Conservation (phyloP, 1,140 invertebrate species). For the Cotesia typhae region DNA sequence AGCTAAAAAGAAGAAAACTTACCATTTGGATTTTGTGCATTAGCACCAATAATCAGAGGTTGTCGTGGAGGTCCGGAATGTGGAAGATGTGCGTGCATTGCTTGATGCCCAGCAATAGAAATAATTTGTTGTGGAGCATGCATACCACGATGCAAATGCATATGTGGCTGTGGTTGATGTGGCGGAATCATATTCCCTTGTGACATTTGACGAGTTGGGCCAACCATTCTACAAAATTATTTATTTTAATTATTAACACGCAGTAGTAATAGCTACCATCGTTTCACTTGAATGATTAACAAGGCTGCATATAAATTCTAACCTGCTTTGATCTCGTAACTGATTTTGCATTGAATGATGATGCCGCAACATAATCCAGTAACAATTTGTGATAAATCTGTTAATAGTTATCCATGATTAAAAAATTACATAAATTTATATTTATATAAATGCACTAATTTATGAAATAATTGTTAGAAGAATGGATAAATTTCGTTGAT, state of each 20-base stretch:
- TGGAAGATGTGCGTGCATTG: conserved; percentile 61
- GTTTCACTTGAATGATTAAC: conserved; percentile 17
- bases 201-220: conserved; percentile 64
- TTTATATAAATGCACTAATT: not conserved
- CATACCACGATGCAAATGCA: conserved; percentile 53
- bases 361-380: conserved; percentile 50
- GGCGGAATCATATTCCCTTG: conserved; percentile 62
- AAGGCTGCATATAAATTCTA: conserved; percentile 24
- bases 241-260: not conserved
- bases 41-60: conserved; percentile 60
- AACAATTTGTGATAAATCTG: not conserved
- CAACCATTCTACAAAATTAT: conserved; percentile 55
- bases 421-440: not conserved
- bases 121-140: conserved; percentile 59
- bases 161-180: conserved; percentile 60
- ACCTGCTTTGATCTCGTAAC: conserved; percentile 54
- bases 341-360: conserved; percentile 57
- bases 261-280: not conserved
- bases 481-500: not conserved
- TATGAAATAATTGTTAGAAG: not conserved
- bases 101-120: conserved; percentile 58
- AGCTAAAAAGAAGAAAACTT: conserved; percentile 34
- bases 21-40: conserved; percentile 58
- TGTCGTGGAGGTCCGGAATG: conserved; percentile 58
- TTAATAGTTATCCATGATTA: not conserved